Conservation (phyloP, 2,797 vertebrate genomes). For the Periparus ater region DNA sequence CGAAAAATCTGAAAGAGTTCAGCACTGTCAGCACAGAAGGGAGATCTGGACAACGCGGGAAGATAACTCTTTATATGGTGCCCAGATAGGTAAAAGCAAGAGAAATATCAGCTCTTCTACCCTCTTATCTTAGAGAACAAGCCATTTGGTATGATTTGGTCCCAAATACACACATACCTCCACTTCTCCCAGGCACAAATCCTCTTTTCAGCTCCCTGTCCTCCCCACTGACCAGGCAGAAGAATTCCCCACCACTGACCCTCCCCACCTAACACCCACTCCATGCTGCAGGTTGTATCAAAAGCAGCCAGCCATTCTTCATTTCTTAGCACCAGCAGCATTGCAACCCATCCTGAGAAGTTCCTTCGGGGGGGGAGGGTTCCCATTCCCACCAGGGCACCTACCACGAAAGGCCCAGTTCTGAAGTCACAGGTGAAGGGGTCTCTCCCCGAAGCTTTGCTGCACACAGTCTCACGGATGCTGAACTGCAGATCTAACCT, state of each 20-base stretch:
- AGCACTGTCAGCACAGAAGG: neutral
- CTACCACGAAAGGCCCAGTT: conserved; percentile 47
- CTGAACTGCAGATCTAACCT: conserved; percentile 60
- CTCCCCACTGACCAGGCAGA: neutral
- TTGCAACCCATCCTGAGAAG: neutral
- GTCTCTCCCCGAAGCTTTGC: conserved; percentile 33
- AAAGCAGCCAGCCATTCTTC: too few species aligned
- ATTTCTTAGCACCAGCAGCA: too few species aligned
- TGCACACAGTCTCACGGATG: conserved; percentile 63
- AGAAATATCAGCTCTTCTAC: neutral
- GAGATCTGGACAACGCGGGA: neutral
- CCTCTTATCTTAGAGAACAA: neutral
- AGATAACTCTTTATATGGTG: neutral
- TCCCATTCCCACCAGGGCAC: neutral
- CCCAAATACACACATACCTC: neutral
- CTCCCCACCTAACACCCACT: neutral
- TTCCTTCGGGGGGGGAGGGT: fast-evolving
- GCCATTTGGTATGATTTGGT: neutral
- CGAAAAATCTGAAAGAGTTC: neutral
- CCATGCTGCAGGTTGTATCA: too few species aligned
- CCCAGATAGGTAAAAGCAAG: neutral
- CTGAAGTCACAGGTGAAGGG: conserved; percentile 49
- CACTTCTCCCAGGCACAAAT: neutral
- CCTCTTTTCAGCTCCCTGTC: neutral
- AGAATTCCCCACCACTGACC: neutral